These are phyloP conservation scores for Opisthocomus hoazin DNA, from an alignment of 2,113 vertebrate genomes.

Conservation along the genomic window DNA sequence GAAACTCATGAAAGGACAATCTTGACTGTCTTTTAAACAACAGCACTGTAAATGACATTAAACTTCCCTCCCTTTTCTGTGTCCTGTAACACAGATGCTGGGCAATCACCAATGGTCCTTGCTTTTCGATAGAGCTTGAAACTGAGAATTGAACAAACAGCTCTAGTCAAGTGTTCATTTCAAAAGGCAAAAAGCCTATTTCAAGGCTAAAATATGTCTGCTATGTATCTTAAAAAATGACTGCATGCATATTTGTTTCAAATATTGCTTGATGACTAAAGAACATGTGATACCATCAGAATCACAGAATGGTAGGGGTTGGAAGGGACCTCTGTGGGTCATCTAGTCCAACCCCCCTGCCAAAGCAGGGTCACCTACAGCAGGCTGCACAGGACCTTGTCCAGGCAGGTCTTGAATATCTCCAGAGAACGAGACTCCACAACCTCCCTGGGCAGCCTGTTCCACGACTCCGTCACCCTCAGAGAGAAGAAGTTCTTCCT, in stretches of 20 bases:
- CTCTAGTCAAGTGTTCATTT: neutral
- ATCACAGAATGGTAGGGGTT: too few species aligned
- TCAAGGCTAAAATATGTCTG: constrained; percentile 24
- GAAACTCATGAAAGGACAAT: neutral
- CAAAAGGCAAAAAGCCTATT: constrained; percentile 8
- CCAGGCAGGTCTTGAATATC: too few species aligned
- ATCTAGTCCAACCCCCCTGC: too few species aligned
- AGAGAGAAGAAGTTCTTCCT: too few species aligned
- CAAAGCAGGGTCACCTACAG: too few species aligned
- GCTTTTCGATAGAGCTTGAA: neutral
- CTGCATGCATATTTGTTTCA: neutral
- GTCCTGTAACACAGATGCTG: neutral
- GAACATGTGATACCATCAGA: neutral
- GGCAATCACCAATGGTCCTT: neutral
- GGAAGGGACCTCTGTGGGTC: too few species aligned
- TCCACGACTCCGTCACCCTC: too few species aligned
- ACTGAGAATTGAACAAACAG: constrained; percentile 1
- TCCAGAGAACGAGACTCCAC: too few species aligned
- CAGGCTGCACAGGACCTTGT: too few species aligned
- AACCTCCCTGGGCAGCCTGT: too few species aligned
- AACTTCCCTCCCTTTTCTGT: neutral
- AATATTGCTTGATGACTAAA: neutral
- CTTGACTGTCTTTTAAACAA: neutral
- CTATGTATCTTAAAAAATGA: neutral
- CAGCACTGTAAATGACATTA: neutral